Base-by-base conservation (phyloP, 2,888 invertebrate genomes). In the Lasioglossum zephyrum region DNA sequence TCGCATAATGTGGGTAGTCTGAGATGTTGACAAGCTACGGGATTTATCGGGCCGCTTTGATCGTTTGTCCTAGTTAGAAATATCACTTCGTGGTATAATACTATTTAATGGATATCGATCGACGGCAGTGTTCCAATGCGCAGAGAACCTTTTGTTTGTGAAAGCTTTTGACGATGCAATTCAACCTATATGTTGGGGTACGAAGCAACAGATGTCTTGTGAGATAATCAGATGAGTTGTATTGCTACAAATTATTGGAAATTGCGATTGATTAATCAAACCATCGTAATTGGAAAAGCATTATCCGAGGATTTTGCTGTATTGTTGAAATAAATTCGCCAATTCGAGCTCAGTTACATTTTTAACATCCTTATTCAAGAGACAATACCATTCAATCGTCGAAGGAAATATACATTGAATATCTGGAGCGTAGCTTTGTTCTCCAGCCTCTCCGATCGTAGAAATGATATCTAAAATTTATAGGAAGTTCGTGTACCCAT, bases 41-140 rank as follows among this genome's bases (percentile, higher is more conserved):
- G 84, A 91, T 90, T 86, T 90, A 90, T 89, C 88, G 88, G 82
- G 69, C 83, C 85, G 84, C 84, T 85, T 88, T 79, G 89, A 89
- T 89, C 87, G 85, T 66, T 13, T 72, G 60, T 41, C 36, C 73
- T 79, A 84, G 87, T 79, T 72, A 41, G 47, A 72, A 80, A 87
- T 89, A 87, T 87, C 72, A 44, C 77, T 77, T 63, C 78, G n/a
- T 36, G 36, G 5, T n/a, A 78, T 80, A 69, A 36, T 36, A 31
- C 63, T 63, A 22, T 69, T 69, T 69, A 69, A 69, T 31, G 63
- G 16, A 31, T 63, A 63, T 63, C 63, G 63, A 63, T 31, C 63
- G 31, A 18, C 63, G 2, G 6, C 16, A 18, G 16, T 16, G 63
- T 31, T 63, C 31, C 63, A 16, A 6, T 6, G 2, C 2, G 2